phyloP scores from a whole-genome alignment of 2,113 vertebrate genomes.

The Vanacampus margaritifer region DNA sequence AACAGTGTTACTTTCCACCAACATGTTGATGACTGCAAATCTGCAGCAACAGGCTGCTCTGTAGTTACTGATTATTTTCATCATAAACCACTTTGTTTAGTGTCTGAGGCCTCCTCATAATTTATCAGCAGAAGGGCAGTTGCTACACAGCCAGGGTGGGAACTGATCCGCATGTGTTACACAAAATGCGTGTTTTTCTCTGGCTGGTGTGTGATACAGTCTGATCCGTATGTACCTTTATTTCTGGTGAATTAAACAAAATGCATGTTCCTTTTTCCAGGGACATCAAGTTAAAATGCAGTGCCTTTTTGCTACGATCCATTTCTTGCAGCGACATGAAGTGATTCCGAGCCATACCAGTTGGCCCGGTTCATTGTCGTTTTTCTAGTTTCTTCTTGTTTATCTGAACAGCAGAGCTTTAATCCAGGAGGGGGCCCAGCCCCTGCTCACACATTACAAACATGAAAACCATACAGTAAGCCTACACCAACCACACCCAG shows the following conservation, averaged over 20 bases:
- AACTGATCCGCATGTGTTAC: conserved; percentile 21
- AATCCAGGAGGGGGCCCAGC: conserved; percentile 46
- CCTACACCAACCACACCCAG: conserved; percentile 46
- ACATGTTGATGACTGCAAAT: conserved; percentile 8
- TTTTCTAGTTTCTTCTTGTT: conserved; percentile 52
- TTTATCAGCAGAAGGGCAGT: conserved; percentile 34
- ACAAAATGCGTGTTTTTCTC: conserved; percentile 11
- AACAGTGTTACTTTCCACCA: conserved; percentile 28
- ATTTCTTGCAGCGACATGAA: conserved; percentile 20
- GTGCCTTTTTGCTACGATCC: neutral
- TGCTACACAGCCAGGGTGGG: conserved; percentile 9
- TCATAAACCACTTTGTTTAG: conserved; percentile 37
- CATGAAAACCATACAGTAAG: conserved; percentile 37
- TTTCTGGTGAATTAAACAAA: no score
- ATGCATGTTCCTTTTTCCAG: neutral
- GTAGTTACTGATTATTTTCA: conserved; percentile 51
- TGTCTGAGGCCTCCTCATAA: conserved; percentile 25
- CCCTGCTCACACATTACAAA: conserved; percentile 35
- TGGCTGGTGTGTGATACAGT: neutral
- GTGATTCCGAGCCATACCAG: conserved; percentile 36
- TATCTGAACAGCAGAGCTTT: conserved; percentile 49
- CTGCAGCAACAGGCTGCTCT: conserved; percentile 34
- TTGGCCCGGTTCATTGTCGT: conserved; percentile 48
- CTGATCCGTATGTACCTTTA: no score
- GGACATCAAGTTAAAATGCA: neutral